Base-by-base conservation (phyloP, 2,797 vertebrate genomes). In the Gallinago solitaria region DNA sequence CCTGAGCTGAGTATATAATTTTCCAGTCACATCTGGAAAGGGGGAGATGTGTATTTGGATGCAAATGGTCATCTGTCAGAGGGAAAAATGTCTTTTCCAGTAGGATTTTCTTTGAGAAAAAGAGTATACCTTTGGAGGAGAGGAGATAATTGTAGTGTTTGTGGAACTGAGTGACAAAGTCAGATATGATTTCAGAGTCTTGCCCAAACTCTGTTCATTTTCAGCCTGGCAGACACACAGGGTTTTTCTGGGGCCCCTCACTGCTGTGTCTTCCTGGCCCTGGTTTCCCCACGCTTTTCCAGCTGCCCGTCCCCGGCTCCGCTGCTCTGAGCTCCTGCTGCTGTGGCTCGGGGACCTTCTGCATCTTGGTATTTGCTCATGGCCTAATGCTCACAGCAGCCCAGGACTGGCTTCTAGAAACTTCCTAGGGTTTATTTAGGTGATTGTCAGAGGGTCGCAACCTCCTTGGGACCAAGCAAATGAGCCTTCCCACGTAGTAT, bases 11-110 rank as follows among this genome's bases (percentile, higher is more conserved):
- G 30, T 14, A 7, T 53, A 0, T 77, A 2, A 70, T 69, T 63
- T 90, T 15, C 47, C 77, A 69, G 60, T 59, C 90, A 73, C 87
- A 93, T 87, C 93, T 83, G 93, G 80, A 63, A 65, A 37, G 53
- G 45, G 59, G 43, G 28, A 80, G 70, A 23, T 24, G 8, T 1
- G 53, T 64, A 89, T 92, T 82, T 69, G 89, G 60, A 70, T 64
- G 75, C 19, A 74, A 92, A 60, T 48, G 64, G 85, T 59, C 70
- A 32, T 37, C 48, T 80, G 81, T 69, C 70, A 61, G 63, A 27
- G 78, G 1, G 74, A 63, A 77, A 77, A 25, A 35, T 69, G 80
- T 8, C n/a, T 35, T 65, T 82, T 79, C 43, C 53, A 12, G 57
- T 7, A 13, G 41, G 45, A 21, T 81, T 86, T 86, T 25, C 74